Base-by-base conservation (phyloP, 30 jellyfish, hydroid and myxozoan species). In the Pseudorhiza aurosa region DNA sequence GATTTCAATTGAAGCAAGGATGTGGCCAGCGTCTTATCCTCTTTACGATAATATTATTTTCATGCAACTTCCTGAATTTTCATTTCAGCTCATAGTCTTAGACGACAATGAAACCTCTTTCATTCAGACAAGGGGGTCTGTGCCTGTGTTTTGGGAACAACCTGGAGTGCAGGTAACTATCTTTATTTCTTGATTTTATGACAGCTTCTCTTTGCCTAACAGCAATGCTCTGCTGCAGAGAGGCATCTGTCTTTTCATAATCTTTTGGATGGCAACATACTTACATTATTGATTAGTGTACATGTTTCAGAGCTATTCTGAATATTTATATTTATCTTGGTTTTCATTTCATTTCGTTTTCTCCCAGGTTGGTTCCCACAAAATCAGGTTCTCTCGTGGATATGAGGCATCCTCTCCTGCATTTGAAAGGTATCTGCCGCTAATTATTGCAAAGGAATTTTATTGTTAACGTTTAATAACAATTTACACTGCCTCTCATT, bases 131-230 rank as follows among this genome's bases (percentile, higher is more conserved):
- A 42, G 99, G 31, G 99, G 99, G 50, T 95, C 99, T 19, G 99
- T 95, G 0, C 99, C 99, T 9, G 84, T 95, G 19, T 95, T 95
- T 85, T 95, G 99, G 99, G 96, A 88, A 80, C 99, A 95, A 53
- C 94, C 99, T 18, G 97, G 97, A 17, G 97, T 87, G 10, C 98
- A 92, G 90, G 98, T 85, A 67, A 26, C 86, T 32, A n/a, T n/a
- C n/a, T n/a, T n/a, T n/a, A n/a, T n/a, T n/a, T n/a, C 35, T 11
- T 5, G 9, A 8, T 19, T 57, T 33, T 40, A 14, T 35, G 11
- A 32, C 4, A 11, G 25, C 4, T 40, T 33, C 70, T 33, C 11
- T 31, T 12, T 28, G 12, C 11, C 14, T 28, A 8, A 11, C 11
- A 12, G 24, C 8, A 19, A 8, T 56, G 11, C 24, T 8, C 12